phyloP scores from a whole-genome alignment of 2,888 invertebrate genomes.

The Augochlorella aurata region DNA sequence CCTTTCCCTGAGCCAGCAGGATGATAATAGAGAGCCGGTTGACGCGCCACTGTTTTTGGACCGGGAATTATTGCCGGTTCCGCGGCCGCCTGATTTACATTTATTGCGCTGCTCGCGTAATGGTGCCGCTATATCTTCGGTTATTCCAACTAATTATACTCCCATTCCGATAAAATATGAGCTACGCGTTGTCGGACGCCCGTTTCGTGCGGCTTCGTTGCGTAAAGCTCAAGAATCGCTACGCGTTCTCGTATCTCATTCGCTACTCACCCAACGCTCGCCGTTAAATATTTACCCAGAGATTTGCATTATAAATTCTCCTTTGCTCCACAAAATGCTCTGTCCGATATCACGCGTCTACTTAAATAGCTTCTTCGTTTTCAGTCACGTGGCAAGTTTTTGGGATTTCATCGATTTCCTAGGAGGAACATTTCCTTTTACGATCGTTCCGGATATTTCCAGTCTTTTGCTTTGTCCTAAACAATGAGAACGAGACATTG shows the following conservation, averaged over 20 bases:
- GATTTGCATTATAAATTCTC: neutral
- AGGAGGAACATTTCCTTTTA: too few relatives aligned
- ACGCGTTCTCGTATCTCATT: neutral
- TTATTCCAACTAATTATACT: conserved; percentile 81
- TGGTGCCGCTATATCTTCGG: conserved; percentile 79
- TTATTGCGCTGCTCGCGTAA: conserved; percentile 79
- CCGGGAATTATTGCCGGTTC: conserved; percentile 79
- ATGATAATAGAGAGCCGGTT: conserved; percentile 78
- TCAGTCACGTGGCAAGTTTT: too few relatives aligned
- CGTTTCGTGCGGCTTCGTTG: conserved; percentile 33
- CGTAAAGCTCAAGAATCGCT: conserved; percentile 7
- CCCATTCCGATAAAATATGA: conserved; percentile 79
- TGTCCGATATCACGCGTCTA: too few relatives aligned
- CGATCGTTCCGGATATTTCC: too few relatives aligned
- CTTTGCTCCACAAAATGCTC: too few relatives aligned
- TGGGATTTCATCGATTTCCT: too few relatives aligned
- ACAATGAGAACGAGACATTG: too few relatives aligned
- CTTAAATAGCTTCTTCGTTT: too few relatives aligned
- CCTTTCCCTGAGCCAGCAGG: conserved; percentile 33
- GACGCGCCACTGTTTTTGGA: conserved; percentile 78
- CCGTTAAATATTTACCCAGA: neutral
- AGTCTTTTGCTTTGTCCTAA: too few relatives aligned
- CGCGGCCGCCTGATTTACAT: conserved; percentile 80
- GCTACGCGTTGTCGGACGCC: conserved; percentile 66
- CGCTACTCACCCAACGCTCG: neutral